These are phyloP conservation scores for Tetranychus truncatus DNA, from an alignment of 2,888 invertebrate genomes.

Conservation along the genomic window DNA sequence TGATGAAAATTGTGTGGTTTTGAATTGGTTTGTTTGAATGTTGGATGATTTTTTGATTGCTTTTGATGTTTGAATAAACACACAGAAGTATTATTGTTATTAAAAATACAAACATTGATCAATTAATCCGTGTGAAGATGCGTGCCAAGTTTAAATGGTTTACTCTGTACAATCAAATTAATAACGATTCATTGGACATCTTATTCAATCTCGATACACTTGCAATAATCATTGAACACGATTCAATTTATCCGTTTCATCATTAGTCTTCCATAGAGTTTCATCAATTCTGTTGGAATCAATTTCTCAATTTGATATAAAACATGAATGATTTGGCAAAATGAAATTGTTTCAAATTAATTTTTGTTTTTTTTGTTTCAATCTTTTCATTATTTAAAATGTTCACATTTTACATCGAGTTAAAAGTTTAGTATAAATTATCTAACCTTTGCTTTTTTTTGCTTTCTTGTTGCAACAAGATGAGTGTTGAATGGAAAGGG, in stretches of 20 bases:
- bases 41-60: neutral
- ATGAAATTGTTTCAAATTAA: too few species aligned
- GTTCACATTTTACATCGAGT: neutral
- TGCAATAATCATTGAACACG: too few species aligned
- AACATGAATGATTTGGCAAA: too few species aligned
- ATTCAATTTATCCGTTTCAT: too few species aligned
- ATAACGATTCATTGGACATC: too few species aligned
- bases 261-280: too few species aligned
- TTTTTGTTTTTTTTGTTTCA: neutral
- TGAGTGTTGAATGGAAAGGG: neutral
- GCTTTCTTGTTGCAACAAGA: neutral
- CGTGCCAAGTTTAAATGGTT: neutral
- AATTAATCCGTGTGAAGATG: neutral
- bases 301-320: too few species aligned
- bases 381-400: neutral
- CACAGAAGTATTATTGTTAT: too few species aligned
- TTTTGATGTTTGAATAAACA: constrained; percentile 1
- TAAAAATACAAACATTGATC: neutral
- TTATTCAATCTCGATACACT: too few species aligned
- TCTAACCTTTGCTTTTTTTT: neutral
- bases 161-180: neutral
- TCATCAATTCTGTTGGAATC: too few species aligned
- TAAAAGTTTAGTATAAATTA: neutral
- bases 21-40: neutral
- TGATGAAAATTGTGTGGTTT: neutral